A percentile compares a stretch with the other conserved stretches of the same genome.
Conservation (phyloP, 2,797 vertebrate genomes). For the Lagodon rhomboides region DNA sequence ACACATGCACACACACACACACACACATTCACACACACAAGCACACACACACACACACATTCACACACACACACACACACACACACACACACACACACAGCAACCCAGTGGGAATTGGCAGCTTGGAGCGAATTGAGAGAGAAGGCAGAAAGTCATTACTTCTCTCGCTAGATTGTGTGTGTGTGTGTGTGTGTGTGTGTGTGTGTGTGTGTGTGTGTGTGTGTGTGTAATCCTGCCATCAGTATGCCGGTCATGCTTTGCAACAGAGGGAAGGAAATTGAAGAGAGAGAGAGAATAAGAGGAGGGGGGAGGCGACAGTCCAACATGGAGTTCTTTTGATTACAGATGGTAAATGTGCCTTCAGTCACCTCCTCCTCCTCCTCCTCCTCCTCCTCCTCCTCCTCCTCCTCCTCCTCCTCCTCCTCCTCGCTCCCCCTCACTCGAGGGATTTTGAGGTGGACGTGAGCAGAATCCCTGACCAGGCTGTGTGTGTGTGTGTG, state of each 20-base stretch:
- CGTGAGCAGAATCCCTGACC: constrained; percentile 56
- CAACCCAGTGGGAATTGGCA: constrained; percentile 69
- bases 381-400: constrained; percentile 22
- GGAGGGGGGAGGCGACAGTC: constrained; percentile 45
- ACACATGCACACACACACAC: constrained; percentile 11
- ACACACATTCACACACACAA: constrained; percentile 22
- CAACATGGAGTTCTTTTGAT: constrained; percentile 75
- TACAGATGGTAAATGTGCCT: constrained; percentile 74
- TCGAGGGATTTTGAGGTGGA: constrained; percentile 53
- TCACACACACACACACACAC: constrained; percentile 14
- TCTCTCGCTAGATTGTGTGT: constrained; percentile 38
- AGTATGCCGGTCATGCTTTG: constrained; percentile 73
- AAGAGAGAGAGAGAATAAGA: constrained; percentile 48
- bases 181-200: constrained; percentile 40
- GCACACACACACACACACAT: constrained; percentile 14
- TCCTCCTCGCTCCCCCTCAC: constrained; percentile 39
- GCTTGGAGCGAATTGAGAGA: constrained; percentile 65
- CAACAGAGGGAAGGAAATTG: constrained; percentile 72
- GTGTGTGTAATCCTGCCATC: constrained; percentile 67
- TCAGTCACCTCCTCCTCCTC: constrained; percentile 43
- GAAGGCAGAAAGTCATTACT: constrained; percentile 79
- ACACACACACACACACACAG: not conserved
- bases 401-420: constrained; percentile 21
- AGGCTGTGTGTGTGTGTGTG: not conserved
- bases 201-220: constrained; percentile 51